A percentile compares a stretch with the other conserved stretches of the same genome.
These are phyloP conservation scores for Papilio demoleus DNA, from an alignment of 2,888 invertebrate genomes.

Conservation along the genomic window DNA sequence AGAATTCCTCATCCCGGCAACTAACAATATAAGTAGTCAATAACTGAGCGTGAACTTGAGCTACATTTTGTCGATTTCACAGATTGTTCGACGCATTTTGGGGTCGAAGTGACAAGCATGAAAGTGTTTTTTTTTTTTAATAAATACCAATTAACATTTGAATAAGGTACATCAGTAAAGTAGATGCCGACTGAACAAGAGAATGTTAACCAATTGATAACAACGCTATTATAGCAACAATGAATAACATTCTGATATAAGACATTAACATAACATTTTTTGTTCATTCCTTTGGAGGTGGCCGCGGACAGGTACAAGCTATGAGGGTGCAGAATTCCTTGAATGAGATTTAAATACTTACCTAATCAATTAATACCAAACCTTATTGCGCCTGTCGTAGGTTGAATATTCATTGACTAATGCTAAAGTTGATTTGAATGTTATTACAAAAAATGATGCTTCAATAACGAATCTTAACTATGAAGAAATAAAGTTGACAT, in stretches of 20 bases:
- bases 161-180: conserved; percentile 48
- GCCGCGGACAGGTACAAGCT: conserved; percentile 80
- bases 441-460: conserved; percentile 44
- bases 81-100: conserved; percentile 43
- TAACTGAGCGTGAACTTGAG: conserved; percentile 40
- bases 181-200: conserved; percentile 64
- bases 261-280: conserved; percentile 82
- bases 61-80: conserved; percentile 40
- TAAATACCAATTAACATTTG: conserved; percentile 55
- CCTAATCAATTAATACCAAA: conserved; percentile 44
- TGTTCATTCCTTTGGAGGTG: conserved; percentile 77
- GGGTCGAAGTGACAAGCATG: conserved; percentile 59
- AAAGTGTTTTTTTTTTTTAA: conserved; percentile 52
- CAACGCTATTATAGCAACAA: conserved; percentile 79
- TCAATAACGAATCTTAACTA: conserved; percentile 48
- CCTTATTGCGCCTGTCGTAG: conserved; percentile 45
- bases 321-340: conserved; percentile 83
- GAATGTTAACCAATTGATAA: conserved; percentile 77
- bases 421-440: conserved; percentile 49
- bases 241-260: conserved; percentile 79
- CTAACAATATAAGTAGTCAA: conserved; percentile 26
- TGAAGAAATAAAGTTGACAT: conserved; percentile 50
- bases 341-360: conserved; percentile 66
- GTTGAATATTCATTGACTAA: conserved; percentile 46
- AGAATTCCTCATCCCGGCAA: background rate